A percentile compares a stretch with the other conserved stretches of the same genome.
These are phyloP conservation scores for Tretioscincus oriximinensis DNA, from an alignment of 2,113 vertebrate species.

Conservation along the genomic window DNA sequence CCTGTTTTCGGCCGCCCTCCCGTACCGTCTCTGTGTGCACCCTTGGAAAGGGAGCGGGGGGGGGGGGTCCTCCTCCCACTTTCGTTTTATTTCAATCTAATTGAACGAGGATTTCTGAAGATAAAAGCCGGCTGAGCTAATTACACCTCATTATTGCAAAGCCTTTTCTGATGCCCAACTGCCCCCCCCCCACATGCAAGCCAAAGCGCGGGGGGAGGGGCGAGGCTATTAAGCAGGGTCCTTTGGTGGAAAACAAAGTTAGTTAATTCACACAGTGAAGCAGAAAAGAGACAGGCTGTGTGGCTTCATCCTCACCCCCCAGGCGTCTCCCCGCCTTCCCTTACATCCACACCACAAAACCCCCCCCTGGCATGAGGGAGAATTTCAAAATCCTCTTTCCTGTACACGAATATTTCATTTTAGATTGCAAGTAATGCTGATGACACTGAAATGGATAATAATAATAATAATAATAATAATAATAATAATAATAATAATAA, in stretches of 20 bases:
- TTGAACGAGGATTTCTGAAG: conserved; percentile 17
- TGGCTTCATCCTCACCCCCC: not conserved
- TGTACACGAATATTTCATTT: too few relatives aligned
- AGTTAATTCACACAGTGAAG: conserved; percentile 18
- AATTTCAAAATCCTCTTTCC: too few relatives aligned
- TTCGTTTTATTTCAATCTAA: conserved; percentile 28
- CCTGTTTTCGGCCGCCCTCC: too few relatives aligned
- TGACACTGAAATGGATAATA: too few relatives aligned
- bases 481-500: too few relatives aligned
- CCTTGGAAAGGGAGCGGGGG: too few relatives aligned
- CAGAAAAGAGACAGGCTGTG: conserved; percentile 4
- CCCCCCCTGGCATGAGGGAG: too few relatives aligned
- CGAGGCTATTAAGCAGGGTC: conserved; percentile 19
- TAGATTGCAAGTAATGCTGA: too few relatives aligned
- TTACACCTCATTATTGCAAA: conserved; percentile 48
- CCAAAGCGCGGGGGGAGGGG: conserved; percentile 22
- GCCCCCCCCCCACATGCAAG: conserved; percentile 7
- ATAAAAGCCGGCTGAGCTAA: conserved; percentile 45
- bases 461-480: too few relatives aligned
- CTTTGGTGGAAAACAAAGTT: conserved; percentile 38
- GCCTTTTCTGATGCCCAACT: conserved; percentile 44
- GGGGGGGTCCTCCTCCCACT: not conserved
- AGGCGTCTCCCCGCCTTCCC: too few relatives aligned
- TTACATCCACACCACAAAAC: too few relatives aligned
- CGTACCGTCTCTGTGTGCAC: not conserved